These are phyloP conservation scores for Octopus bimaculoides DNA, from an alignment of 1,140 invertebrate species.

Conservation along the genomic window DNA sequence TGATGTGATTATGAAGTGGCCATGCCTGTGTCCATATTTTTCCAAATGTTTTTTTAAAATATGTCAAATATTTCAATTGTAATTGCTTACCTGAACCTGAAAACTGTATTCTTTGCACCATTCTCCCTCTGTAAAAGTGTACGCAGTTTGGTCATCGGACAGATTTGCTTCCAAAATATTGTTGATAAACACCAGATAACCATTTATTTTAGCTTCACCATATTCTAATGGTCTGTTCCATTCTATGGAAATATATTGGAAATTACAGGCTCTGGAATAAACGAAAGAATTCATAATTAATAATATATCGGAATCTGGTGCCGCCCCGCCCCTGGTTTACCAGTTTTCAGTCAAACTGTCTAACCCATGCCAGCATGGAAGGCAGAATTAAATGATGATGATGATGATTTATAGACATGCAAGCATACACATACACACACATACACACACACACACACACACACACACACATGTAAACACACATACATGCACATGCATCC, in stretches of 20 bases:
- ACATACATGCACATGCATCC: no score
- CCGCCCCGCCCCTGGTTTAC: not conserved
- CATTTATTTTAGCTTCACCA: constrained; percentile 53
- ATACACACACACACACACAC: not conserved
- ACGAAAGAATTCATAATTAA: not conserved
- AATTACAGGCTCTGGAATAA: constrained; percentile 54
- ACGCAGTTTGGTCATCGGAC: constrained; percentile 49
- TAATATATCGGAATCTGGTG: not conserved
- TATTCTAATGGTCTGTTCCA: constrained; percentile 56
- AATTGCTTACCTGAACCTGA: constrained; percentile 51
- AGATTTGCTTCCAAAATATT: constrained; percentile 52
- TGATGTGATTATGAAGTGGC: no score
- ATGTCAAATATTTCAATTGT: not conserved
- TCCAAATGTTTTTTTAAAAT: no score
- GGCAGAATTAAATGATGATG: not conserved
- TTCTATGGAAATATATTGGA: constrained; percentile 57
- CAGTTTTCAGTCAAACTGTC: not conserved
- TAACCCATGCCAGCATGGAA: not conserved
- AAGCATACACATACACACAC: not conserved
- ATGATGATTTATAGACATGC: not conserved
- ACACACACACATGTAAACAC: not conserved
- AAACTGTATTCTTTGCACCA: constrained; percentile 56
- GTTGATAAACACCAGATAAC: constrained; percentile 57
- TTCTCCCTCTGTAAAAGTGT: constrained; percentile 53
- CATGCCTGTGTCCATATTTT: no score